phyloP scores from a whole-genome alignment of 1,140 invertebrate species.

The Sitophilus oryzae region DNA sequence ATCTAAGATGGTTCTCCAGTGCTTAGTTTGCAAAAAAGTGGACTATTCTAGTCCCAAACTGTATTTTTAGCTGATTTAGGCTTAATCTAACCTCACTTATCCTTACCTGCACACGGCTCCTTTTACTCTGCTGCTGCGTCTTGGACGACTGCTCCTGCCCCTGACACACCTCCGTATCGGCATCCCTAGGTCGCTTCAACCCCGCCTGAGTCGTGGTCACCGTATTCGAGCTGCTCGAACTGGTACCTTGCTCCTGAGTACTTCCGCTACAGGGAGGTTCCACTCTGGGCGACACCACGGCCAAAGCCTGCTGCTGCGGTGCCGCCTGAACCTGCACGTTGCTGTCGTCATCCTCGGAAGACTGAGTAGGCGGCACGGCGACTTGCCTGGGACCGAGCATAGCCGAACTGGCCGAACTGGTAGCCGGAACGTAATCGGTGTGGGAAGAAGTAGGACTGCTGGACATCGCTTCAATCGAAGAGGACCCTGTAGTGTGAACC shows the following conservation, averaged over 20 bases:
- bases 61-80: too few species aligned
- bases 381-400: constrained; percentile 48
- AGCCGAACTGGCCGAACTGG: constrained; percentile 52
- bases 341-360: constrained; percentile 41
- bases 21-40: too few species aligned
- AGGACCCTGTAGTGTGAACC: constrained; percentile 54
- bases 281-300: constrained; percentile 65
- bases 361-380: constrained; percentile 43
- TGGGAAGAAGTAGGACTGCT: constrained; percentile 56
- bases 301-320: constrained; percentile 60
- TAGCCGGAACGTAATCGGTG: constrained; percentile 66
- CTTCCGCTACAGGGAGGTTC: constrained; percentile 45
- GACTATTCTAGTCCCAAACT: too few species aligned
- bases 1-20: too few species aligned
- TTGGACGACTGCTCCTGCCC: constrained; percentile 44
- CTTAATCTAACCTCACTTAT: too few species aligned
- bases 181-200: constrained; percentile 52
- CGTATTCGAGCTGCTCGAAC: constrained; percentile 38
- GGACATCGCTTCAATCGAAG: constrained; percentile 50
- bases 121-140: constrained; percentile 44
- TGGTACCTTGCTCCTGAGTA: constrained; percentile 39
- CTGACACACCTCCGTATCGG: constrained; percentile 52
- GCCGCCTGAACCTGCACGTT: constrained; percentile 35
- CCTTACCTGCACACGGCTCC: constrained; percentile 43
- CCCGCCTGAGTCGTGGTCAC: constrained; percentile 58